phyloP scores from a whole-genome alignment of 2,888 invertebrate genomes.

The Linyphia triangularis region DNA sequence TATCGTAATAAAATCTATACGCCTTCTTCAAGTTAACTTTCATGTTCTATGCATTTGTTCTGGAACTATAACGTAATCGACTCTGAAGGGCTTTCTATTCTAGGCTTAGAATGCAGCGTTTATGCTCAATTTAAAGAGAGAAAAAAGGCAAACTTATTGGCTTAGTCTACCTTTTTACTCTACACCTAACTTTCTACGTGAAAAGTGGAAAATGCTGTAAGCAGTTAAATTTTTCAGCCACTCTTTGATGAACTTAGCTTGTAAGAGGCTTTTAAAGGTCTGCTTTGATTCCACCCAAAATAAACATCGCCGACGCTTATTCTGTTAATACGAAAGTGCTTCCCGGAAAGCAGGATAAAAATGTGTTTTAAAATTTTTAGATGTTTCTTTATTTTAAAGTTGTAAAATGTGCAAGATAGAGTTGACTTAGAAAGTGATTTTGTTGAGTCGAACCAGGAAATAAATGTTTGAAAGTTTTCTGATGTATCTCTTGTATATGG shows the following conservation, averaged over 20 bases:
- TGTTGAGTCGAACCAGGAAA: background rate
- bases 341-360: background rate
- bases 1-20: too few species aligned
- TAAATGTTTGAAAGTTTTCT: too few species aligned
- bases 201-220: conserved; percentile 43
- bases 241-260: conserved; percentile 10
- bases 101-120: background rate
- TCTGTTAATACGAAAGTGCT: background rate
- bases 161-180: background rate
- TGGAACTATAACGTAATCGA: too few species aligned
- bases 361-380: background rate
- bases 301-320: background rate
- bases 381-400: background rate
- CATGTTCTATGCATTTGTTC: too few species aligned
- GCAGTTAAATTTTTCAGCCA: conserved; percentile 37
- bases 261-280: background rate
- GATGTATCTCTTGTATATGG: too few species aligned
- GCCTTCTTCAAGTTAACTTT: too few species aligned
- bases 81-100: too few species aligned
- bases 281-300: background rate
- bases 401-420: background rate
- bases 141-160: background rate
- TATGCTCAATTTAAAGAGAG: background rate
- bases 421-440: too few species aligned
- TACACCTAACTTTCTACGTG: background rate